These are phyloP conservation scores for Conus betulinus DNA, from an alignment of 1,140 invertebrate species.

Conservation along the genomic window DNA sequence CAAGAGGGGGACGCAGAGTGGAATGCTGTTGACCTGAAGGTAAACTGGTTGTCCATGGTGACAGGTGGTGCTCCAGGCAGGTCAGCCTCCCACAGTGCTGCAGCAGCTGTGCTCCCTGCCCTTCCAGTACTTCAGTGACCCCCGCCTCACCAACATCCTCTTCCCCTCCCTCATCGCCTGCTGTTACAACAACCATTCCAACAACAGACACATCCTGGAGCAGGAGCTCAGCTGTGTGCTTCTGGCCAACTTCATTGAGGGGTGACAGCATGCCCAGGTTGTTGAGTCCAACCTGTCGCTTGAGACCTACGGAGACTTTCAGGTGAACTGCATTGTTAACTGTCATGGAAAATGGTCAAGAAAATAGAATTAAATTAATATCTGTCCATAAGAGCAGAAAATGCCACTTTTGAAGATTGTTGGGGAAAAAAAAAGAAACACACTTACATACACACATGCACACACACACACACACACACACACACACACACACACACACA, in stretches of 20 bases:
- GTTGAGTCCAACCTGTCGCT: too few species aligned
- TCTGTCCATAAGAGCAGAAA: too few species aligned
- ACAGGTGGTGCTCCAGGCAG: conserved; percentile 87
- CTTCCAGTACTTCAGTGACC: conserved; percentile 91
- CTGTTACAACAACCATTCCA: conserved; percentile 82
- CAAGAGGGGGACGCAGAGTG: too few species aligned
- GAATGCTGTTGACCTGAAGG: too few species aligned
- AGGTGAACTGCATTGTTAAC: neutral
- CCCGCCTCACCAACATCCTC: conserved; percentile 83
- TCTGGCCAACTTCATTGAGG: conserved; percentile 76
- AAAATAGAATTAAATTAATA: too few species aligned
- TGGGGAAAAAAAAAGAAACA: too few species aligned
- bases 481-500: too few species aligned
- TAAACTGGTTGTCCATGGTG: too few species aligned
- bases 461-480: too few species aligned
- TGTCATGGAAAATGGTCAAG: neutral
- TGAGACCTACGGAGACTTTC: neutral
- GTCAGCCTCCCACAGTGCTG: conserved; percentile 86
- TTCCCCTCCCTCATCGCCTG: conserved; percentile 92
- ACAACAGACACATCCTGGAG: conserved; percentile 83
- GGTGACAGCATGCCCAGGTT: conserved; percentile 23
- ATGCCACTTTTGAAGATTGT: too few species aligned
- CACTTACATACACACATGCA: too few species aligned
- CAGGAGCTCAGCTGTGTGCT: conserved; percentile 85
- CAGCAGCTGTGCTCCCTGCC: conserved; percentile 93